These are phyloP conservation scores for Bombus huntii DNA, from an alignment of 1,140 invertebrate genomes.

Conservation along the genomic window DNA sequence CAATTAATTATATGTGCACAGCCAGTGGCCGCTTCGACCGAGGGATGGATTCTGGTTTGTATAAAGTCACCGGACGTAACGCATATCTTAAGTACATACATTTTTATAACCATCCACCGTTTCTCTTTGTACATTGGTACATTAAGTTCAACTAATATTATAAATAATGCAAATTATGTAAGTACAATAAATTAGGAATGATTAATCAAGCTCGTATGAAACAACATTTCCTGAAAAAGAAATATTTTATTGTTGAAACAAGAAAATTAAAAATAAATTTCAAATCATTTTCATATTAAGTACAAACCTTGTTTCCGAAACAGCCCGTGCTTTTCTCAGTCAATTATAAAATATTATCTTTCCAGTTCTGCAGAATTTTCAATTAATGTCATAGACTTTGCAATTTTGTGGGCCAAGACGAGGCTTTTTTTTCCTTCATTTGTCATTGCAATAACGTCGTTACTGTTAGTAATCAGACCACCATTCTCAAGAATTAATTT, in stretches of 20 bases:
- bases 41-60: too few species aligned
- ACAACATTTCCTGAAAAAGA: background rate
- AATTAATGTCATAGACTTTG: slow-evolving; percentile 1
- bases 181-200: background rate
- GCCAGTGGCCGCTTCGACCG: too few species aligned
- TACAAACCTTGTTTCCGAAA: background rate
- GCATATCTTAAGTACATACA: too few species aligned
- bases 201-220: background rate
- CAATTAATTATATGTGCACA: too few species aligned
- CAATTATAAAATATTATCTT: background rate
- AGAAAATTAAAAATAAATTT: background rate
- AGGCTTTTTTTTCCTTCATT: slow-evolving; percentile 84
- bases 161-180: background rate
- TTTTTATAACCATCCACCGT: background rate
- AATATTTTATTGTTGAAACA: background rate
- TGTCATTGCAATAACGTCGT: slow-evolving; percentile 84
- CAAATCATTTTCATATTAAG: background rate
- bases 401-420: slow-evolving; percentile 80
- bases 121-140: background rate
- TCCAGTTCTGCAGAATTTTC: too few species aligned
- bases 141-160: background rate
- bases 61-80: too few species aligned
- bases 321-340: background rate
- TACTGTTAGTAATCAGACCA: slow-evolving; percentile 84
- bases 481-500: slow-evolving; percentile 81